phyloP scores from a whole-genome alignment of 2,113 vertebrate genomes.

The Xenopus laevis region DNA sequence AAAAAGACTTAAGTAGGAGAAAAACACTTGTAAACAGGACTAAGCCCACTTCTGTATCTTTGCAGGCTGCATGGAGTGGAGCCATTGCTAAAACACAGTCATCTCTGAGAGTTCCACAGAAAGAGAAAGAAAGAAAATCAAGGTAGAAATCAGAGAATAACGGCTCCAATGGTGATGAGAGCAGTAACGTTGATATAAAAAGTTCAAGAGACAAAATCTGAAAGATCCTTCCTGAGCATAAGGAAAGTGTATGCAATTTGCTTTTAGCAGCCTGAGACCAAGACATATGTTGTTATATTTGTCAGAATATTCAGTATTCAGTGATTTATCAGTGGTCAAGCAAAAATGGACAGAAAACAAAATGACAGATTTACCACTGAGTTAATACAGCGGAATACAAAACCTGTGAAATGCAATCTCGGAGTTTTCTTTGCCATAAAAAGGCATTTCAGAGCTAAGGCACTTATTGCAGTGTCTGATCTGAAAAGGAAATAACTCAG shows the following conservation, averaged over 20 bases:
- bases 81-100: neutral
- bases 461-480: slow-evolving; percentile 2
- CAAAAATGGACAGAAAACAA: slow-evolving; percentile 34
- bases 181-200: slow-evolving; percentile 12
- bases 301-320: slow-evolving; percentile 25
- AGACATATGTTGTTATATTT: slow-evolving; percentile 33
- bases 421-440: slow-evolving; percentile 26
- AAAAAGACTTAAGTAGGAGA: neutral
- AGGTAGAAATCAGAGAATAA: slow-evolving; percentile 10
- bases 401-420: slow-evolving; percentile 36
- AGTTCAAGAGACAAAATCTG: slow-evolving; percentile 17
- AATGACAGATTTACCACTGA: slow-evolving; percentile 39
- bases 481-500: slow-evolving; percentile 3
- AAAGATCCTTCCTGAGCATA: slow-evolving; percentile 19
- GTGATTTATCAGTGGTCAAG: slow-evolving; percentile 44
- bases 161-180: slow-evolving; percentile 23
- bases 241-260: slow-evolving; percentile 24
- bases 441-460: slow-evolving; percentile 12
- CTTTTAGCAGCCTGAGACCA: slow-evolving; percentile 28
- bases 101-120: neutral
- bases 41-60: slow-evolving; percentile 10
- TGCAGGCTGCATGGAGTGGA: neutral
- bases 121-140: neutral
- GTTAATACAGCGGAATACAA: slow-evolving; percentile 28
- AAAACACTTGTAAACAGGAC: neutral